Evolutionary conservation across 2,888 invertebrate species (phyloP), one percentile per base, ranked within the genome.

Genomic region (Lutraria lutraria): DNA sequence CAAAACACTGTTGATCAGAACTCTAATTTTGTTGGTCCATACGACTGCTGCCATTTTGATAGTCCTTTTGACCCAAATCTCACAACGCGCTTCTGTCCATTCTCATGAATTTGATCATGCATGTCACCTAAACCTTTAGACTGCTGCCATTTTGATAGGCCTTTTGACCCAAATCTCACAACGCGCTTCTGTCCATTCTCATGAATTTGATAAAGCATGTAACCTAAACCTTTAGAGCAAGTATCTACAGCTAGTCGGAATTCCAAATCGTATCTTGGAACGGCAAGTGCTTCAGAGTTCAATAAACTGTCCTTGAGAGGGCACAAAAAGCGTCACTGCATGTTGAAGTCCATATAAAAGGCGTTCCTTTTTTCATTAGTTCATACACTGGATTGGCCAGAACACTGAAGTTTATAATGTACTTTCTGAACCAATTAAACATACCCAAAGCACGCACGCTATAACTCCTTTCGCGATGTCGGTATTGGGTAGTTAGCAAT

Each of bases 341-440:
- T 63, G 88, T 83, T n/a, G 0, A 12, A 34, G 60, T 86, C 92
- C 92, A 93, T 19, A 31, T n/a, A 81, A 86, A 90, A 21, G 16
- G 19, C 12, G 53, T 63, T 25, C 56, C 68, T 68, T 91, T 92
- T 43, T 88, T 90, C 29, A 90, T 31, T 6, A 91, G 81, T 79
- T 79, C n/a, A 72, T 89, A 88, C 13, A 92, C 31, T 0, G 91
- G 89, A 25, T 34, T 34, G 1, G 90, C 83, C 8, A 83, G 60
- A 21, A 84, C 83, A 88, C 90, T 90, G 31, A 29, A 88, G 31
- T 88, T 88, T 12, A 87, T 88, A 31, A 93, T 92, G 54, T 85
- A 93, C 56, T 92, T 92, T 25, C 92, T 63, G 43, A 93, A 92
- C 93, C 92, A 93, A 60, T 91, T 92, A 54, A 93, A 92, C 63